These are phyloP conservation scores for Xiphias gladius DNA, from an alignment of 2,113 vertebrate species.

Conservation along the genomic window DNA sequence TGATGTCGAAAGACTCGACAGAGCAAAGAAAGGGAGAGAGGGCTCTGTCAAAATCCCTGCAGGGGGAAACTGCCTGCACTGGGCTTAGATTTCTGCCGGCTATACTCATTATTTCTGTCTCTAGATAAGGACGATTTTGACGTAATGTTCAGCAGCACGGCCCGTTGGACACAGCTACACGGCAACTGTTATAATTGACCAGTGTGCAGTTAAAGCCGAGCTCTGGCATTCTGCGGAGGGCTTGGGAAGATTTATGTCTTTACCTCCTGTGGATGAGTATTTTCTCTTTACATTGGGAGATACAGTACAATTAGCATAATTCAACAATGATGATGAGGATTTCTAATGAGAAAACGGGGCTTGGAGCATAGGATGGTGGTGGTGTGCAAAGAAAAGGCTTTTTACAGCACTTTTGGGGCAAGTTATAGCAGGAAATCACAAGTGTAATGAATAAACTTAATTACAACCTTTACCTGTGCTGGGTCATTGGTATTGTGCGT, in stretches of 20 bases:
- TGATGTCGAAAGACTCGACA: constrained; percentile 51
- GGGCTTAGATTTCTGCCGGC: constrained; percentile 68
- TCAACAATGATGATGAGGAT: neutral
- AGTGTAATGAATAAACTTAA: neutral
- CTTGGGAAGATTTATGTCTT: constrained; percentile 18
- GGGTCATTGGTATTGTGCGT: neutral
- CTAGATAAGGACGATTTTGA: constrained; percentile 74
- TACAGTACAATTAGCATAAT: neutral
- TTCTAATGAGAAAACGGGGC: neutral
- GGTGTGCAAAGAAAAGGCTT: neutral
- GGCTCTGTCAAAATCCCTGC: constrained; percentile 70
- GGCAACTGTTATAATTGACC: constrained; percentile 34
- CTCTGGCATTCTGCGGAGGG: neutral
- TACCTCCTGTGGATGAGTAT: constrained; percentile 7
- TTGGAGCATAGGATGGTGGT: neutral
- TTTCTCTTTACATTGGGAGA: constrained; percentile 9
- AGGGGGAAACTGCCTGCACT: constrained; percentile 68
- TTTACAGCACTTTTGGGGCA: neutral
- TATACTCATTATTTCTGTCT: constrained; percentile 71
- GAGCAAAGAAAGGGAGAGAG: constrained; percentile 58
- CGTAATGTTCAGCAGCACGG: constrained; percentile 64
- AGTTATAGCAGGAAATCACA: neutral
- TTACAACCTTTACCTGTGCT: too few species aligned
- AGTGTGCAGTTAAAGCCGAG: neutral
- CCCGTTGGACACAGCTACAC: constrained; percentile 49